Percentiles rank a stretch among this genome's conserved stretches.
phyloP scores from a whole-genome alignment of 64 coral and sea anemone genomes.

The Montipora efflorescens region DNA sequence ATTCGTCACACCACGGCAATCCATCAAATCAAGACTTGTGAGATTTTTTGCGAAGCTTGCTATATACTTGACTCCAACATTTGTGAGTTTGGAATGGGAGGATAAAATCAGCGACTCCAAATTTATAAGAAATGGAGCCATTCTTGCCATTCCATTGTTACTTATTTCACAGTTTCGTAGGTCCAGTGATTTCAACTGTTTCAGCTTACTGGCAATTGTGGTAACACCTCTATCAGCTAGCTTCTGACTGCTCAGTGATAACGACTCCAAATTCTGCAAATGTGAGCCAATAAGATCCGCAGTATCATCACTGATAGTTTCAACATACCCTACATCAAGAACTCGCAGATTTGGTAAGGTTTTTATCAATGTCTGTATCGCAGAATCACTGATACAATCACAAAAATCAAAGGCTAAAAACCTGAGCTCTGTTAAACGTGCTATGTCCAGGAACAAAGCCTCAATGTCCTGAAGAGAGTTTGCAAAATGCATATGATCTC shows the following conservation, averaged over 20 bases:
- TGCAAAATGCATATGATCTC: constrained; percentile 90
- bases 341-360: constrained; percentile 73
- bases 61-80: constrained; percentile 82
- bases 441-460: constrained; percentile 78
- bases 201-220: constrained; percentile 74
- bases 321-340: constrained; percentile 90
- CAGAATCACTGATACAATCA: constrained; percentile 77
- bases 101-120: constrained; percentile 87
- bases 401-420: constrained; percentile 80
- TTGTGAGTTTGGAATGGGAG: constrained; percentile 84
- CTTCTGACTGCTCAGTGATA: constrained; percentile 87
- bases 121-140: constrained; percentile 75
- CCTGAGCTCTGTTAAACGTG: constrained; percentile 74
- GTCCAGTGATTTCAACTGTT: constrained; percentile 84
- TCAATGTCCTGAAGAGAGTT: constrained; percentile 70
- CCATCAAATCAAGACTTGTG: constrained; percentile 97
- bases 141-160: constrained; percentile 78
- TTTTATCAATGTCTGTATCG: constrained; percentile 72
- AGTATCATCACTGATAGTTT: constrained; percentile 85
- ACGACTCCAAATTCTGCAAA: constrained; percentile 80
- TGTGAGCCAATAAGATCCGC: constrained; percentile 74
- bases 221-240: constrained; percentile 76
- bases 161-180: constrained; percentile 87
- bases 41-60: constrained; percentile 83
- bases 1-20: constrained; percentile 86